Base-by-base conservation (phyloP, 2,113 vertebrate species). In the Psilopogon haemacephalus region DNA sequence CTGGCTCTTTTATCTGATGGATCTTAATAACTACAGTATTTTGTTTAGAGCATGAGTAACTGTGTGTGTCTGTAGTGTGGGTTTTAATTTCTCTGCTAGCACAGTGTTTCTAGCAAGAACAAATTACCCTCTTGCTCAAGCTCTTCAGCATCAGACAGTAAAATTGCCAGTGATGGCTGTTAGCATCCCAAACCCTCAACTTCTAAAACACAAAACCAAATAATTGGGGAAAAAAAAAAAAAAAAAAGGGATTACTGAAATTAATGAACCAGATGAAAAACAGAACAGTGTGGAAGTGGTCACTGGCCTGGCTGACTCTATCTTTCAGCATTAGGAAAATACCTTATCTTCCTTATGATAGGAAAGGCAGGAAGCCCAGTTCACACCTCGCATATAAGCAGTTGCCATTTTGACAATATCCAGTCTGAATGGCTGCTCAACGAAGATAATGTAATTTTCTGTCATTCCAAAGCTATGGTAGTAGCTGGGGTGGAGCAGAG, bases 391-490 rank as follows among this genome's bases (percentile, higher is more conserved):
- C 70, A 98, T 95, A 83, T 99, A 99, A 6, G 99, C 99, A 0
- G 98, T 99, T 63, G 98, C 98, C 97, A 99, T 93, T 92, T 97
- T 98, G 78, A 98, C 6, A 19, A 99, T 97, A 90, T 99, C 98
- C 92, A 99, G 67, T 85, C 96, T 99, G 85, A 99, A 98, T 1
- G 99, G 98, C 97, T 99, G 99, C 94, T 99, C 99, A 38, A 99
- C 68, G 30, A 99, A 99, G 71, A 99, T 16, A 14, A 99, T 88
- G 95, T 98, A 99, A 97, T 98, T 98, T 52, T 98, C 97, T 0
- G 98, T 98, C 97, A 99, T 86, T 19, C 99, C 99, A 38, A 99
- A 99, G 96, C 99, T 99, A 95, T 99, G 99, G 95, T 97, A 99
- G 97, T 99, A 99, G 94, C 98, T 98, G 5, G 99, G 99, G 38